A percentile compares a stretch with the other conserved stretches of the same genome.
Evolutionary conservation across 2,888 invertebrate species (phyloP).

Genomic region (Drosophila birchii): DNA sequence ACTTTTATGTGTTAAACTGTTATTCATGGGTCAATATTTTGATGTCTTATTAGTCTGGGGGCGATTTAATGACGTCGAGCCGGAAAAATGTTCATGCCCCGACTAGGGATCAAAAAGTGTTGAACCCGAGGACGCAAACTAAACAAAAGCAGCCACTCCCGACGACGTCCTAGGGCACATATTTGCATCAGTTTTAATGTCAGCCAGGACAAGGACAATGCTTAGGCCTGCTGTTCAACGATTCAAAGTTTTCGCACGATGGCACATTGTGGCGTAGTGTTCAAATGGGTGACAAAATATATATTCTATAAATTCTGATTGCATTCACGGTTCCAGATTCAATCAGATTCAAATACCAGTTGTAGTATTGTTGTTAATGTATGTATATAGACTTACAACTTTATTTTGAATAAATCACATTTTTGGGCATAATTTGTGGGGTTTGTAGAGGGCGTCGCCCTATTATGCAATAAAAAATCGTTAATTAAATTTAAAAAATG

Average conservation of each 20-base stretch:
- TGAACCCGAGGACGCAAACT: slow-evolving; percentile 15
- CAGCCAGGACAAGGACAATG: slow-evolving; percentile 52
- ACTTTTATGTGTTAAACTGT: too few species aligned
- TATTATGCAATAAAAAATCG: background rate
- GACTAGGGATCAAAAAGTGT: slow-evolving; percentile 37
- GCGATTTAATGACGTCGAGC: slow-evolving; percentile 38
- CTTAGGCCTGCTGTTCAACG: slow-evolving; percentile 54
- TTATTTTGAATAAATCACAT: background rate
- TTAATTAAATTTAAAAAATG: too few species aligned
- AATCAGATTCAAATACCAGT: background rate
- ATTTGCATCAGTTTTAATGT: slow-evolving; percentile 75
- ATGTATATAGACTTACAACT: background rate
- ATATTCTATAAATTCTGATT: background rate
- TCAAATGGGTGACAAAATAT: background rate
- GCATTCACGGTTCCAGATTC: background rate
- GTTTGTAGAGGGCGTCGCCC: background rate
- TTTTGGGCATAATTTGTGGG: background rate
- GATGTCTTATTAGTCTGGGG: slow-evolving; percentile 36
- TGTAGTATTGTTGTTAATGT: background rate
- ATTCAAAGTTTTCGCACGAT: slow-evolving; percentile 62
- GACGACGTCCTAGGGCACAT: slow-evolving; percentile 58
- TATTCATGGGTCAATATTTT: slow-evolving; percentile 30
- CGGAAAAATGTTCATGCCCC: slow-evolving; percentile 51
- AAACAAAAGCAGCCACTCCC: slow-evolving; percentile 60
- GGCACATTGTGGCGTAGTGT: background rate